phyloP scores from a whole-genome alignment of 2,888 invertebrate genomes.

The Chymomyza caudatula region DNA sequence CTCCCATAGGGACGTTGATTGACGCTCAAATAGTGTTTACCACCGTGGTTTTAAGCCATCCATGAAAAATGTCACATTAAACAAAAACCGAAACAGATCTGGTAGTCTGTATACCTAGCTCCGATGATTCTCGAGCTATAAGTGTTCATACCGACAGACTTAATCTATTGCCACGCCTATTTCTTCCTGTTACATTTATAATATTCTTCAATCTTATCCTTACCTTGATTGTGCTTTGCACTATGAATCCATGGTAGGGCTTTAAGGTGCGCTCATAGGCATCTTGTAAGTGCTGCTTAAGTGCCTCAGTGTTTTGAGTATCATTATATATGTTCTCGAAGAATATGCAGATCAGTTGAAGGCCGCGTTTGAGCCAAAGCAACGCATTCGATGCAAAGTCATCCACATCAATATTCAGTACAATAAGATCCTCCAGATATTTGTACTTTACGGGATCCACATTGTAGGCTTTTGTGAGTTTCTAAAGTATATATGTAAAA shows the following conservation, averaged over 20 bases:
- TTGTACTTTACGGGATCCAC: slow-evolving; percentile 79
- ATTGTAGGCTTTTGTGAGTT: slow-evolving; percentile 81
- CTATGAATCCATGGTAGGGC: slow-evolving; percentile 87
- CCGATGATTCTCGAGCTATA: too few species aligned
- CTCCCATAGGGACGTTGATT: too few species aligned
- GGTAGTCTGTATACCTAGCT: too few species aligned
- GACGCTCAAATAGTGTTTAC: too few species aligned
- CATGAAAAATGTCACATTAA: too few species aligned
- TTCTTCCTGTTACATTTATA: too few species aligned
- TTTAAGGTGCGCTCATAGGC: slow-evolving; percentile 86
- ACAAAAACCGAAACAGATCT: too few species aligned
- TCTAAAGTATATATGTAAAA: slow-evolving; percentile 78
- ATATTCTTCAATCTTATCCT: too few species aligned
- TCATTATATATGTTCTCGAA: slow-evolving; percentile 76
- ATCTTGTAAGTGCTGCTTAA: slow-evolving; percentile 82
- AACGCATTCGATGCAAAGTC: slow-evolving; percentile 82
- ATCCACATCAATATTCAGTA: slow-evolving; percentile 81
- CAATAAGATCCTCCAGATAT: slow-evolving; percentile 85
- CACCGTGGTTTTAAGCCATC: too few species aligned
- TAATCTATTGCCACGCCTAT: too few species aligned
- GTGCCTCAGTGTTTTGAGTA: slow-evolving; percentile 78
- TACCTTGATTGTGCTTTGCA: slow-evolving; percentile 86
- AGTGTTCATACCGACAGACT: too few species aligned
- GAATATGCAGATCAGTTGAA: slow-evolving; percentile 76
- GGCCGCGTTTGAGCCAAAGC: slow-evolving; percentile 84